Conservation (phyloP, 1,140 invertebrate species). For the Tenebrio molitor region DNA sequence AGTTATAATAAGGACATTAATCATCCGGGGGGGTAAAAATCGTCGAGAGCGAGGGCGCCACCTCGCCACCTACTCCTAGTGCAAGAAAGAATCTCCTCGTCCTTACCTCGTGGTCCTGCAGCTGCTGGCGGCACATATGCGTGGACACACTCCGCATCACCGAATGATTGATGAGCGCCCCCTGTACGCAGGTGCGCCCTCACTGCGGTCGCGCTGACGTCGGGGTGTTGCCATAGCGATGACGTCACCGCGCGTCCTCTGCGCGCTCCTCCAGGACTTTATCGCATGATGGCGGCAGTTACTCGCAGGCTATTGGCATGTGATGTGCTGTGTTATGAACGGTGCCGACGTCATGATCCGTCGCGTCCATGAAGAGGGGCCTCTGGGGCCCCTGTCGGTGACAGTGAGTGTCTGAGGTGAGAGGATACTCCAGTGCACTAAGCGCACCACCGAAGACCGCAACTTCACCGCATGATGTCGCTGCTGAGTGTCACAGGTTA, state of each 20-base stretch:
- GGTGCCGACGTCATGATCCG: slow-evolving; percentile 42
- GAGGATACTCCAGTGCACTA: slow-evolving; percentile 39
- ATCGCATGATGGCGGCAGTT: slow-evolving; percentile 53
- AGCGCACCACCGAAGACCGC: not conserved
- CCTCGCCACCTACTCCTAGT: too few species aligned
- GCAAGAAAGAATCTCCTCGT: too few species aligned
- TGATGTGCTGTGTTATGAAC: slow-evolving; percentile 45
- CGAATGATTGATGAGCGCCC: too few species aligned
- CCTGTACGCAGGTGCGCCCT: slow-evolving; percentile 37
- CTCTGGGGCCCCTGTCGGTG: slow-evolving; percentile 11
- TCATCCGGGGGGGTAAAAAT: too few species aligned
- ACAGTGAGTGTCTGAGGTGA: slow-evolving; percentile 42
- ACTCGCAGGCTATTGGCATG: slow-evolving; percentile 45
- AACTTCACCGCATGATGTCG: slow-evolving; percentile 56
- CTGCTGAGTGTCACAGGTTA: slow-evolving; percentile 59
- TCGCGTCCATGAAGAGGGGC: slow-evolving; percentile 9
- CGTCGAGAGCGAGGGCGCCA: too few species aligned
- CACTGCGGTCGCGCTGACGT: slow-evolving; percentile 53
- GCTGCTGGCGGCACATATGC: too few species aligned
- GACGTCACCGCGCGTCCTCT: slow-evolving; percentile 48
- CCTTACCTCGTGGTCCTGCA: too few species aligned
- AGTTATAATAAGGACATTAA: too few species aligned
- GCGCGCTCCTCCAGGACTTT: slow-evolving; percentile 23
- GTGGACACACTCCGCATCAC: too few species aligned
- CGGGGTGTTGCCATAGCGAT: slow-evolving; percentile 59